Base-by-base conservation (phyloP, 23 tunicate genomes). In the Trididemnum miniatum region DNA sequence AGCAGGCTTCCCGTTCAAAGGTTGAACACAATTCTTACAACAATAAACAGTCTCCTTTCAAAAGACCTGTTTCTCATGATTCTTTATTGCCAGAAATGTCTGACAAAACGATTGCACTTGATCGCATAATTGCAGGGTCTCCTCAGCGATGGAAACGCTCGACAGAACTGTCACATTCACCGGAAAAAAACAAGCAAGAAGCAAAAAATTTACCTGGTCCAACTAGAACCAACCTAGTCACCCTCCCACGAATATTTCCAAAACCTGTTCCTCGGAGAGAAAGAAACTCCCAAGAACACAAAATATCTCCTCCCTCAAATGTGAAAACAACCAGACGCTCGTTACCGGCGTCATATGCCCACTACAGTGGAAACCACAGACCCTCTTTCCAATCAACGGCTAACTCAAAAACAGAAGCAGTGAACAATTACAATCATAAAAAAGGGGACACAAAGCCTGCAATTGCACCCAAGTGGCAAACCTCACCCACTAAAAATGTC, bases 1-100 rank as follows among this genome's bases (percentile, higher is more conserved):
- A 69, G n/a, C 75, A 69, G 31, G 75, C 9, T 5, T 5, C 75
- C 12, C 38, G 75, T 2, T 7, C 20, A 29, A 69, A 69, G 31
- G 22, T 31, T 3, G 75, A 33, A 25, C 20, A 4, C 9, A 31
- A 20, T 31, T 7, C 18, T n/a, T 25, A 15, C 27, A 2, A 69
- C 12, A 5, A 27, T 7, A 5, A 9, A 34, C 7, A 30, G 22
- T 31, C 75, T 5, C 38, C 75, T 69, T 69, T 12, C 75, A 69
- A 31, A 69, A 30, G 75, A 34, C 75, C 75, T 12, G 75, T 38
- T 69, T 69, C 75, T 69, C 75, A 69, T 5, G 31, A 69, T 24
- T 7, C 75, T 4, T 35, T 69, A 5, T 25, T 62, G 24, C 39
- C 35, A 15, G 39, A 69, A 29, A 69, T 5, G 5, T 30, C 75